phyloP scores from a whole-genome alignment of 2,888 invertebrate genomes.

The Amphimallon solstitiale region DNA sequence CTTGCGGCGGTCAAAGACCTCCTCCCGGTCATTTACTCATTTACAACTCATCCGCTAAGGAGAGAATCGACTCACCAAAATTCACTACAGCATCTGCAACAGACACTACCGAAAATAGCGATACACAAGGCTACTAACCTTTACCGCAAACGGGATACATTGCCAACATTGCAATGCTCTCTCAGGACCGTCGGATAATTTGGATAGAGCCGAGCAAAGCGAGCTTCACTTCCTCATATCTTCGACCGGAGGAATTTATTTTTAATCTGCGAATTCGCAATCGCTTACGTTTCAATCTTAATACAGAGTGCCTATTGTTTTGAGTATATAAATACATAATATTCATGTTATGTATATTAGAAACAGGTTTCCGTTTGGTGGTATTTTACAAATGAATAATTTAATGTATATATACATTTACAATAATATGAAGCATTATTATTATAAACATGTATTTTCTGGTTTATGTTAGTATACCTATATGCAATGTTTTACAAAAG shows the following conservation, averaged over 20 bases:
- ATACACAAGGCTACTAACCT: conserved; percentile 33
- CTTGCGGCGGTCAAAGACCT: conserved; percentile 62
- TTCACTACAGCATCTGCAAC: conserved; percentile 38
- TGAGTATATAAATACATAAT: no score
- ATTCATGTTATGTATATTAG: no score
- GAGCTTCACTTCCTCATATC: conserved; percentile 33
- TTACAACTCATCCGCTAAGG: conserved; percentile 45
- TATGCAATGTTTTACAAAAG: no score
- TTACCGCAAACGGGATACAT: conserved; percentile 32
- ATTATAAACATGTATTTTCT: no score
- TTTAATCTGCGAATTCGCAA: conserved; percentile 17
- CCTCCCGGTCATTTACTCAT: conserved; percentile 61
- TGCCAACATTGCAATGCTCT: conserved; percentile 23
- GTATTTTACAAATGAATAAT: no score
- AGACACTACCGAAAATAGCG: conserved; percentile 37
- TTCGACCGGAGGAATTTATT: conserved; percentile 16
- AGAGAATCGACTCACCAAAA: conserved; percentile 35
- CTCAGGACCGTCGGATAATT: conserved; percentile 30
- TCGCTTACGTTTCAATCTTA: conserved; percentile 22
- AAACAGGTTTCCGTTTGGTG: no score
- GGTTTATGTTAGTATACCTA: no score
- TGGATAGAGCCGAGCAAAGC: conserved; percentile 19
- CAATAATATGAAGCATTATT: no score
- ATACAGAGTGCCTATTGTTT: neutral
- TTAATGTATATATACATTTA: no score